Evolutionary conservation across 2,113 vertebrate species (phyloP), one percentile per base, ranked within the genome.

Genomic region (Rhinogobius similis): DNA sequence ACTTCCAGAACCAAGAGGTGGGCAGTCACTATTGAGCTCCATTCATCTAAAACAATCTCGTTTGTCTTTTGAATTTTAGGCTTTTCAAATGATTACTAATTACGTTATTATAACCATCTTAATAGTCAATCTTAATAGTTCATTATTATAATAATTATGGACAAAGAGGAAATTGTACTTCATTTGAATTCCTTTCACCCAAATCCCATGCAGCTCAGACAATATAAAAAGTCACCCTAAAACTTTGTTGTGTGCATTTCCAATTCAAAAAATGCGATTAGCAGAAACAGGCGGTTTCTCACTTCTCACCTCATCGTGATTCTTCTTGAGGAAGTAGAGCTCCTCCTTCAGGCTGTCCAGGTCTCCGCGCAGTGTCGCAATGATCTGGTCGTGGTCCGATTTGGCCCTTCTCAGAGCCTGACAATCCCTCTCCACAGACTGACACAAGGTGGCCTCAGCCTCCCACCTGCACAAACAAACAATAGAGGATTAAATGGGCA

Each of bases 261-360:
- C 59, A 21, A 23, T 38, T 20, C 10, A 41, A 63, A 38, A 41
- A 11, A 39, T 41, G 2, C 12, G 21, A 63, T 46, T 23, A 12
- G 20, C 9, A 66, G 21, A 10, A 14, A 24, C 21, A 5, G 26
- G 29, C 52, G 24, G 48, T 44, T 70, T 65, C 62, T 0, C 2
- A 56, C 29, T 48, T 38, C 90, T 92, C 82, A 96, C 96, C 93
- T 98, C 96, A 0, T 95, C 94, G 0, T 97, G 96, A 75, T 93
- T 95, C 89, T 95, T 98, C 91, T 95, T 96, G 73, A 98, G 93
- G 72, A 94, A 92, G 23, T 94, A 93, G 27, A 98, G 87, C 81
- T 96, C 96, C 86, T 97, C 94, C 86, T 92, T 94, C 48, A 98
- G 93, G 63, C 94, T 94, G 81, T 97, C 95, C 73, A 96, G 92